Conservation (phyloP, 2,797 vertebrate species). For the Sphenopsis melanotis region DNA sequence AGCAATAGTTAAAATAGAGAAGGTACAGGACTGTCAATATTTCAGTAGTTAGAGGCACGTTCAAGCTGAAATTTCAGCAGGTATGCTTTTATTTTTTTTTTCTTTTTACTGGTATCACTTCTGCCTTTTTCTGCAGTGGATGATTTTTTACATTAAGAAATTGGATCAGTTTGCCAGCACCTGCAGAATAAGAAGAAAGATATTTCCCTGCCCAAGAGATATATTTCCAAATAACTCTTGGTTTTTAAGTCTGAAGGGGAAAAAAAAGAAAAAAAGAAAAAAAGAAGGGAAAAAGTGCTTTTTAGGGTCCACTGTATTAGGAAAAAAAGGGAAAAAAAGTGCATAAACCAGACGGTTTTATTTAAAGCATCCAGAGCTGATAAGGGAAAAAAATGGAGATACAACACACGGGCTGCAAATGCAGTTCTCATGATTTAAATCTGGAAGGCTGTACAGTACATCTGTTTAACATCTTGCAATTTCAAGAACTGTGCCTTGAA, state of each 20-base stretch:
- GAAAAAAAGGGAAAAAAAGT: background rate
- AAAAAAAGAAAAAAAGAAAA: background rate
- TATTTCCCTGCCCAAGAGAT: background rate
- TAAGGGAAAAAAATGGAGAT: slow-evolving; percentile 55
- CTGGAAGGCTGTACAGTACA: slow-evolving; percentile 67
- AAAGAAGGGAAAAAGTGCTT: background rate
- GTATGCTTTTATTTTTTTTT: slow-evolving; percentile 49
- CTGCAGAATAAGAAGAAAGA: slow-evolving; percentile 38
- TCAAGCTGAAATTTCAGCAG: slow-evolving; percentile 19
- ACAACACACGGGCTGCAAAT: slow-evolving; percentile 62
- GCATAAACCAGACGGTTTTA: background rate
- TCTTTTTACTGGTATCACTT: slow-evolving; percentile 23
- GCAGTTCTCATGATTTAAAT: slow-evolving; percentile 68
- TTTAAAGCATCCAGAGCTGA: slow-evolving; percentile 57
- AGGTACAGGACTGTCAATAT: background rate
- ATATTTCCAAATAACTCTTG: background rate
- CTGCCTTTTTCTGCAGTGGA: slow-evolving; percentile 44
- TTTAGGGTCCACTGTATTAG: slow-evolving; percentile 5
- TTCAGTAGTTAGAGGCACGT: background rate
- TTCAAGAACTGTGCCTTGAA: slow-evolving; percentile 73
- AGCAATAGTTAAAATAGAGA: background rate
- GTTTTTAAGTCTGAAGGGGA: background rate
- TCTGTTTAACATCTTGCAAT: slow-evolving; percentile 78
- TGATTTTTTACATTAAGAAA: slow-evolving; percentile 47
- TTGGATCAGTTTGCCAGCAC: slow-evolving; percentile 54